These are phyloP conservation scores for Sarcophaga rosellei DNA, from an alignment of 2,888 invertebrate genomes.

Conservation along the genomic window DNA sequence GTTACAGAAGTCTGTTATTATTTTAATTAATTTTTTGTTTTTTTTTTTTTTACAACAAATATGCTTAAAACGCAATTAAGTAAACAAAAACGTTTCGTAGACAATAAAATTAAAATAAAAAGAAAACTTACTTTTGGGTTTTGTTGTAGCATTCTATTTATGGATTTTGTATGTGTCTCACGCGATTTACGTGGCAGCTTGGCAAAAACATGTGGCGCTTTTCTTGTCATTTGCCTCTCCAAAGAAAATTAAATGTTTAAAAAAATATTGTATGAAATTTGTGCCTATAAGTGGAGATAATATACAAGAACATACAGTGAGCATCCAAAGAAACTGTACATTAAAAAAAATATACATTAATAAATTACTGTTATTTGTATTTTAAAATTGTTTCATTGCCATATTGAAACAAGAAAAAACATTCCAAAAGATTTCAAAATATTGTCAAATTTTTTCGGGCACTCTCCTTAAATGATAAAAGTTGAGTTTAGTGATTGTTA, in stretches of 20 bases:
- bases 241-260: constrained; percentile 16
- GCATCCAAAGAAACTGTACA: too few relatives aligned
- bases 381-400: too few relatives aligned
- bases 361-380: too few relatives aligned
- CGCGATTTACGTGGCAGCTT: constrained; percentile 52
- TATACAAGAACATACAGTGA: background rate
- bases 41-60: background rate
- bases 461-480: too few relatives aligned
- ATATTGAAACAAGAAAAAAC: too few relatives aligned
- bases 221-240: background rate
- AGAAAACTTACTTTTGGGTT: background rate
- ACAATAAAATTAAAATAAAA: constrained; percentile 9
- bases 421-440: too few relatives aligned
- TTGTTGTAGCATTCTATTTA: constrained; percentile 47
- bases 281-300: background rate
- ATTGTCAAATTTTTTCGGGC: too few relatives aligned
- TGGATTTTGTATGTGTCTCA: constrained; percentile 58
- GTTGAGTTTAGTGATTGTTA: too few relatives aligned
- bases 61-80: constrained; percentile 50
- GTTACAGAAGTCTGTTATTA: background rate
- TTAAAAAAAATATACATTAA: too few relatives aligned
- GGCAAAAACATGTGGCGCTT: constrained; percentile 22
- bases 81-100: too few relatives aligned
- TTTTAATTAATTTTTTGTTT: background rate
- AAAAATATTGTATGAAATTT: background rate